A percentile compares a stretch with the other conserved stretches of the same genome.
phyloP scores from a whole-genome alignment of 1,140 invertebrate species.

The Metaphire vulgaris region DNA sequence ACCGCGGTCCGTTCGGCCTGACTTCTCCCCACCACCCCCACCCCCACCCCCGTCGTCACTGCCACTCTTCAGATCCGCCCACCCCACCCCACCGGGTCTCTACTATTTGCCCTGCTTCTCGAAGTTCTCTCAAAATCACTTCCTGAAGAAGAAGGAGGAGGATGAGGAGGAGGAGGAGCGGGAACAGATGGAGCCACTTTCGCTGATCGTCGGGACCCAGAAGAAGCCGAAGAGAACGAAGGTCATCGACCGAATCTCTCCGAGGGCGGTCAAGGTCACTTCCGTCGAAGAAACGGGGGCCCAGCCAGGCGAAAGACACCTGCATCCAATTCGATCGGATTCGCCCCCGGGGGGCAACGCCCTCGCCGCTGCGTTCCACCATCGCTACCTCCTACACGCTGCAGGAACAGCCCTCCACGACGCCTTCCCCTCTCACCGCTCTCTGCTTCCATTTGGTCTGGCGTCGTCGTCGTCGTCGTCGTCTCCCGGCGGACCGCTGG shows the following conservation, averaged over 20 bases:
- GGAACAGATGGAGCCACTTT: not conserved
- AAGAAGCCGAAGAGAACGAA: not conserved
- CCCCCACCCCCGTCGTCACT: too few relatives aligned
- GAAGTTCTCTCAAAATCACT: not conserved
- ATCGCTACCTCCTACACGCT: not conserved
- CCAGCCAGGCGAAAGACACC: not conserved
- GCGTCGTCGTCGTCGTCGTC: too few relatives aligned
- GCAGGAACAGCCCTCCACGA: not conserved
- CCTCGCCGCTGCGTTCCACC: too few relatives aligned
- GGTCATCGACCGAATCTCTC: not conserved
- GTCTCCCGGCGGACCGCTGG: too few relatives aligned
- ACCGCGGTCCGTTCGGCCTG: too few relatives aligned
- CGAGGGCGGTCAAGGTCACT: not conserved
- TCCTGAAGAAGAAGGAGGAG: too few relatives aligned
- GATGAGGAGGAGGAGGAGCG: too few relatives aligned
- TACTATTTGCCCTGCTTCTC: not conserved
- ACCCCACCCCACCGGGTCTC: not conserved
- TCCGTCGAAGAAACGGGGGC: not conserved
- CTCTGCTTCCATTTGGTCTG: not conserved
- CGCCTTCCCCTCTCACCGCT: not conserved
- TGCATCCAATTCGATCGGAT: too few relatives aligned
- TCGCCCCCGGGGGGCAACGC: too few relatives aligned
- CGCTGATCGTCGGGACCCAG: not conserved
- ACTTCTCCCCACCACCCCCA: too few relatives aligned
- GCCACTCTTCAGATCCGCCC: not conserved